phyloP scores from a whole-genome alignment of 2,888 invertebrate genomes.

The Hesperia comma region DNA sequence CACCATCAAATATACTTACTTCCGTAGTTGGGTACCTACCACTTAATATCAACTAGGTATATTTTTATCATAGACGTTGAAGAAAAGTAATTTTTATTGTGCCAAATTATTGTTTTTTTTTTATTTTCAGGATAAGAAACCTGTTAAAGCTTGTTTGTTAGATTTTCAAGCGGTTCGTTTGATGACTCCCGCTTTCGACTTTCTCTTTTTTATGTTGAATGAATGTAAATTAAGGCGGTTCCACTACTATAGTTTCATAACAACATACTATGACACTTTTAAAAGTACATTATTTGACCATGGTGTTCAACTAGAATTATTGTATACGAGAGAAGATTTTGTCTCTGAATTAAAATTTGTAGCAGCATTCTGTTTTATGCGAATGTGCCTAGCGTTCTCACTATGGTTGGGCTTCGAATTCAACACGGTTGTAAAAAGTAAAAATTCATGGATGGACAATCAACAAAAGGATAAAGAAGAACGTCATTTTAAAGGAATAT shows the following conservation, averaged over 20 bases:
- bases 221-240: conserved; percentile 6
- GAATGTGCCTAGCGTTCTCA: conserved; percentile 37
- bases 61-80: too few relatives aligned
- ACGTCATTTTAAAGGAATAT: conserved; percentile 13
- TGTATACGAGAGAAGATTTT: conserved; percentile 39
- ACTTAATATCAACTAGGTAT: too few relatives aligned
- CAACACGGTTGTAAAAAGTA: conserved; percentile 36
- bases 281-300: conserved; percentile 12
- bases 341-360: conserved; percentile 37
- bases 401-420: conserved; percentile 41
- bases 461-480: conserved; percentile 6
- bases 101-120: conserved; percentile 13
- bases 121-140: conserved; percentile 40
- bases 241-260: conserved; percentile 34
- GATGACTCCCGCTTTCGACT: conserved; percentile 41
- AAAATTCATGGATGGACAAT: conserved; percentile 16
- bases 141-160: conserved; percentile 38
- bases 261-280: conserved; percentile 29
- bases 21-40: too few relatives aligned
- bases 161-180: conserved; percentile 41
- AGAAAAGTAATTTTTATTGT: not conserved
- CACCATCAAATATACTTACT: too few relatives aligned
- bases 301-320: conserved; percentile 13
- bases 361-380: conserved; percentile 30
- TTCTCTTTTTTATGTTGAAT: conserved; percentile 36